Percentiles rank a stretch among this genome's conserved stretches.
Evolutionary conservation across 2,888 invertebrate genomes (phyloP).

Genomic region (Pachydiplax longipennis): DNA sequence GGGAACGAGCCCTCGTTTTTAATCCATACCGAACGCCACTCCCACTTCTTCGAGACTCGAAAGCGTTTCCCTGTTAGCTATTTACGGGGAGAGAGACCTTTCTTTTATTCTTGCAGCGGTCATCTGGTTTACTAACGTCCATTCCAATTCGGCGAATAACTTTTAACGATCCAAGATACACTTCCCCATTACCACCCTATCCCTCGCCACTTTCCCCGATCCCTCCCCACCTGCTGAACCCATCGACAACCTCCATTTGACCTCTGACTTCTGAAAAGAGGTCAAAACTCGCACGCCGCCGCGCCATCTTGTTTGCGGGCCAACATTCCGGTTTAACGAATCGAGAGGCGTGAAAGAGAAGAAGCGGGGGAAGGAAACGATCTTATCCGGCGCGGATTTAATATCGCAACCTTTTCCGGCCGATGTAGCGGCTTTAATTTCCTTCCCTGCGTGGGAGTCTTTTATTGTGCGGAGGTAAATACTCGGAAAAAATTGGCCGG

Average conservation of each 20-base stretch:
- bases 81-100: neutral
- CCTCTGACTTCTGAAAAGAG: neutral
- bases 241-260: neutral
- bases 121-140: neutral
- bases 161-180: neutral
- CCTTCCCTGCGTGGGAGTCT: no score
- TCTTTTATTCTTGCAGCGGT: neutral
- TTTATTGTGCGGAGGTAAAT: no score
- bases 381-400: no score
- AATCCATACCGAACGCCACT: neutral
- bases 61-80: neutral
- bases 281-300: neutral
- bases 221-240: neutral
- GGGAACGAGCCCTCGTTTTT: neutral
- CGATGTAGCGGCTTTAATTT: no score
- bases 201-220: no score
- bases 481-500: no score
- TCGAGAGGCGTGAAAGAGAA: no score
- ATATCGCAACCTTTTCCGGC: no score
- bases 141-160: neutral
- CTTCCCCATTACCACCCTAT: no score
- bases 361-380: no score
- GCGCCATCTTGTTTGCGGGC: neutral
- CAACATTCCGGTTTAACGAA: neutral
- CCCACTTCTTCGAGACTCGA: neutral